Conservation (phyloP, 1,140 invertebrate species). For the Calephelis virginiensis region DNA sequence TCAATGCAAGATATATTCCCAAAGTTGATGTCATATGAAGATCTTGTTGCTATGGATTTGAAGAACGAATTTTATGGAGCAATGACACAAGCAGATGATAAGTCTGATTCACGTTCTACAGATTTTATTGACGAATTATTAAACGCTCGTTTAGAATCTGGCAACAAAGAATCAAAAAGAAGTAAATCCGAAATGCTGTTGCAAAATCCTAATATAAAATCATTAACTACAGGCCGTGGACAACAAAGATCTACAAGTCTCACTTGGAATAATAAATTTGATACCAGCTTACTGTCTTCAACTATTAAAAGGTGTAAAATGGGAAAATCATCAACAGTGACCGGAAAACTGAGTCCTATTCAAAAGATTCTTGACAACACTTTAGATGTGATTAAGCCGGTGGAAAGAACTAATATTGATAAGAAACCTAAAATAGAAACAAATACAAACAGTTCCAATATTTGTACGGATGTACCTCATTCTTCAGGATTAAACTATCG, state of each 20-base stretch:
- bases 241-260: constrained; percentile 84
- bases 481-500: constrained; percentile 63
- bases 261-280: constrained; percentile 83
- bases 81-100: constrained; percentile 77
- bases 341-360: constrained; percentile 65
- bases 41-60: constrained; percentile 68
- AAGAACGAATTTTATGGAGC: constrained; percentile 80
- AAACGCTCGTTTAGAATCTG: constrained; percentile 73
- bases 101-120: constrained; percentile 78
- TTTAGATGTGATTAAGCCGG: constrained; percentile 59
- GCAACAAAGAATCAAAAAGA: constrained; percentile 80
- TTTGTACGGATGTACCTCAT: constrained; percentile 60
- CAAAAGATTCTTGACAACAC: constrained; percentile 54
- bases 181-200: constrained; percentile 82
- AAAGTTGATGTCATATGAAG: constrained; percentile 53
- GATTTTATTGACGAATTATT: constrained; percentile 83
- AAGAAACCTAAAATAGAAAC: constrained; percentile 63
- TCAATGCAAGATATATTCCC: constrained; percentile 89
- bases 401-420: constrained; percentile 43
- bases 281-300: constrained; percentile 79
- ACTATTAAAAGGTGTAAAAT: constrained; percentile 84
- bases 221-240: constrained; percentile 73
- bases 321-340: constrained; percentile 70
- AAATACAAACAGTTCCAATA: constrained; percentile 34
- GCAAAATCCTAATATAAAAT: constrained; percentile 72